phyloP scores from a whole-genome alignment of 1,140 invertebrate genomes.

The Bombus balteatus region DNA sequence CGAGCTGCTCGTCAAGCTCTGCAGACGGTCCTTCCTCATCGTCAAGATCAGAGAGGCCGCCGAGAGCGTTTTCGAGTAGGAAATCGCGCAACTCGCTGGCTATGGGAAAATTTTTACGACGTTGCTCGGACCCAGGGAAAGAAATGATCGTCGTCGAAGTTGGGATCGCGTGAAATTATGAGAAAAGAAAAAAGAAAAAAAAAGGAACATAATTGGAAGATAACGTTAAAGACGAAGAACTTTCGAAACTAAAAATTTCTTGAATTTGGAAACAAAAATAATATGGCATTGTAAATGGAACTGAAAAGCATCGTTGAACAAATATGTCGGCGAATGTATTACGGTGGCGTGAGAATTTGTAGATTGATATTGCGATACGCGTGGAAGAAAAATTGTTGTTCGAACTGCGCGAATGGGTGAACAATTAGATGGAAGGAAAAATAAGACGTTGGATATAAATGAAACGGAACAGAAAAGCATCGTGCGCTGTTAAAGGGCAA shows the following conservation, averaged over 20 bases:
- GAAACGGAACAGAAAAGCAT: not conserved
- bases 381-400: not conserved
- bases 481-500: too few species aligned
- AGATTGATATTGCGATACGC: not conserved
- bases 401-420: not conserved
- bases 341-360: not conserved
- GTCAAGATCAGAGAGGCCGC: conserved; percentile 79
- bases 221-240: not conserved
- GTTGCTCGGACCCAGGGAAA: not conserved
- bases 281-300: too few species aligned
- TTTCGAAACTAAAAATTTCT: not conserved
- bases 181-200: not conserved
- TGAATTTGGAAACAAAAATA: not conserved
- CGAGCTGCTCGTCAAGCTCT: conserved; percentile 78
- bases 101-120: not conserved
- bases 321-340: not conserved
- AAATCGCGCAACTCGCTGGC: too few species aligned
- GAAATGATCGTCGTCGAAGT: not conserved
- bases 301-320: not conserved
- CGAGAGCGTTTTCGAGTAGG: conserved; percentile 78
- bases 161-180: not conserved
- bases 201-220: not conserved
- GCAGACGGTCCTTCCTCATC: conserved; percentile 79
- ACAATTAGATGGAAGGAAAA: not conserved
- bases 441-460: not conserved